Base-by-base conservation (phyloP, 2,888 invertebrate genomes). In the Raillietiella orientalis region DNA sequence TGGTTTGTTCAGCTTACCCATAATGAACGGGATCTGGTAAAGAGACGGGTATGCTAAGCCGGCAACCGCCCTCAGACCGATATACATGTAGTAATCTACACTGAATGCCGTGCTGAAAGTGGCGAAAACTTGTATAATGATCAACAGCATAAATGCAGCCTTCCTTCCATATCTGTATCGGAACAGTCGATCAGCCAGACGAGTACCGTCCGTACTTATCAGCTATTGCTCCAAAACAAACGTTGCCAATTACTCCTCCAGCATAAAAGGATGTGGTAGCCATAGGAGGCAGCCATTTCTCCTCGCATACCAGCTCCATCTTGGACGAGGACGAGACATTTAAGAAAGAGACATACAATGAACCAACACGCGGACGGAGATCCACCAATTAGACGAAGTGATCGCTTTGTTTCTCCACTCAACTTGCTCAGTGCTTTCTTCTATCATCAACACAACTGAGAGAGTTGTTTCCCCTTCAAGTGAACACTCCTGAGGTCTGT, bases 1-100 rank as follows among this genome's bases (percentile, higher is more conserved):
- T 5, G 2, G 14, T 10, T 17, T 17, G 21, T 8, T n/a, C n/a
- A 30, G 33, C 42, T 34, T 38, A 52, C 62, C 60, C 31, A 63
- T 42, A 32, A 63, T 60, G 32, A 62, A 63, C 1, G 63, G 62
- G 37, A 58, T 53, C 39, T 62, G 62, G 37, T 60, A 63, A 30
- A 63, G 41, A 1, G 62, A 61, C 8, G 63, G 62, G 36, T 63
- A 64, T 41, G 61, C 60, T 23, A 61, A 44, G 3, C 64, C 64
- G 24, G 59, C 56, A 24, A 56, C 43, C 4, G 59, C 52, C 32
- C 62, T 50, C 24, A 62, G 39, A 0, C 50, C 51, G 4, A 56
- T 53, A 40, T 61, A 63, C 3, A 52, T 49, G 42, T 53, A 52
- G 37, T 62, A 62, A 13, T 55, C 52, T 1, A 50, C 50, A 5